Evolutionary conservation across 2,797 vertebrate species (phyloP), one percentile per base, ranked within the genome.

Genomic region (Lepidocolaptes lacrymiger): DNA sequence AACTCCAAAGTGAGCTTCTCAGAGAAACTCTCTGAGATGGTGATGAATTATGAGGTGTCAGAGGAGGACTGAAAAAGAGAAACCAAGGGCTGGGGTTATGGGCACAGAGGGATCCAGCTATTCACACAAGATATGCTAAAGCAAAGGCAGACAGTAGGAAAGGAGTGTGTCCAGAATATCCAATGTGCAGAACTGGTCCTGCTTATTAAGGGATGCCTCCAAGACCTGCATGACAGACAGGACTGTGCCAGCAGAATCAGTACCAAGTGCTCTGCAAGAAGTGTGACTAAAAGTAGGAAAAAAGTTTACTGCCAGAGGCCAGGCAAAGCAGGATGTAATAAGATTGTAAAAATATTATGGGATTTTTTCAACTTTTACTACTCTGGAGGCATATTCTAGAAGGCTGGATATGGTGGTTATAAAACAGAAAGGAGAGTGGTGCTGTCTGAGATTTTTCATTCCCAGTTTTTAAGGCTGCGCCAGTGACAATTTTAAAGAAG

Each of bases 351-450:
- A 96, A 91, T 78, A 95, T 68, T 69, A 95, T 34, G 73, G 46
- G 88, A 58, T 91, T 93, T 95, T 91, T 95, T 93, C 93, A 88
- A 58, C 51, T 94, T 95, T 94, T 93, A 95, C 93, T 88, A n/a
- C 88, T 72, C 79, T 41, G 66, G 69, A 93, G 68, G 62, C 80
- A 92, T 61, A 89, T 64, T 75, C 88, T 84, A 85, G 58, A 91
- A 91, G 91, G 83, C 27, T 67, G 83, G 88, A 93, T 81, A 95
- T 17, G 18, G 68, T 34, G 85, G 76, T 34, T 75, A 62, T 91
- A 96, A 90, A 95, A 88, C 0, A 86, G 54, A 79, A 82, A 41
- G 49, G 34, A 88, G 56, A 83, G 39, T 37, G 82, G 82, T 46
- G 85, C 54, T 37, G 68, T 44, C 3, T 0, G 20, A 82, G 56